These are phyloP conservation scores for Cosmia trapezina DNA, from an alignment of 2,888 invertebrate genomes.

Conservation along the genomic window DNA sequence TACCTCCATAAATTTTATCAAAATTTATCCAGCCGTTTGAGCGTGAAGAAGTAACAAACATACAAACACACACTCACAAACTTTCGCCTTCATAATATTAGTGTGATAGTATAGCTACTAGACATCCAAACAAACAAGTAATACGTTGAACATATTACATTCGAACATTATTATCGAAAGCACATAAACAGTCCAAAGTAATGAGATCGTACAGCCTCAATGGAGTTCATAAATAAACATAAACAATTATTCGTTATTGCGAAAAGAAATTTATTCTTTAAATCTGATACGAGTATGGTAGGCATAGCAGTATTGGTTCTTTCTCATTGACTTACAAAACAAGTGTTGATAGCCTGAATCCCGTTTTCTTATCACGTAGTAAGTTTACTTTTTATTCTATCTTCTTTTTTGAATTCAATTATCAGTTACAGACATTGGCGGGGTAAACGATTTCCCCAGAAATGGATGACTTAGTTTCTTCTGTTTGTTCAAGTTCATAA, in stretches of 20 bases:
- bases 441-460: slow-evolving; percentile 74
- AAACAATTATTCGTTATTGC: slow-evolving; percentile 62
- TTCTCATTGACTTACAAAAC: slow-evolving; percentile 84
- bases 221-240: slow-evolving; percentile 62
- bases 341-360: slow-evolving; percentile 79
- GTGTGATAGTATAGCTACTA: too few relatives aligned
- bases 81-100: too few relatives aligned
- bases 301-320: slow-evolving; percentile 62
- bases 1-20: too few relatives aligned
- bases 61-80: too few relatives aligned
- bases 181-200: slow-evolving; percentile 57
- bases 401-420: slow-evolving; percentile 87
- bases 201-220: slow-evolving; percentile 47
- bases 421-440: slow-evolving; percentile 78
- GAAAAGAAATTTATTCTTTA: slow-evolving; percentile 61
- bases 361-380: slow-evolving; percentile 84
- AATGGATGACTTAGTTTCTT: slow-evolving; percentile 71
- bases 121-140: slow-evolving; percentile 11
- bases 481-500: slow-evolving; percentile 65
- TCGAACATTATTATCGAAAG: slow-evolving; percentile 44
- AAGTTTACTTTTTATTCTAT: slow-evolving; percentile 87
- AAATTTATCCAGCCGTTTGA: too few relatives aligned
- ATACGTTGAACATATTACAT: slow-evolving; percentile 37
- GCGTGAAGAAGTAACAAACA: too few relatives aligned
- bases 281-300: slow-evolving; percentile 59